phyloP scores from a whole-genome alignment of 53 echinoderm and acorn worm species.

The Echinarachnius parma region DNA sequence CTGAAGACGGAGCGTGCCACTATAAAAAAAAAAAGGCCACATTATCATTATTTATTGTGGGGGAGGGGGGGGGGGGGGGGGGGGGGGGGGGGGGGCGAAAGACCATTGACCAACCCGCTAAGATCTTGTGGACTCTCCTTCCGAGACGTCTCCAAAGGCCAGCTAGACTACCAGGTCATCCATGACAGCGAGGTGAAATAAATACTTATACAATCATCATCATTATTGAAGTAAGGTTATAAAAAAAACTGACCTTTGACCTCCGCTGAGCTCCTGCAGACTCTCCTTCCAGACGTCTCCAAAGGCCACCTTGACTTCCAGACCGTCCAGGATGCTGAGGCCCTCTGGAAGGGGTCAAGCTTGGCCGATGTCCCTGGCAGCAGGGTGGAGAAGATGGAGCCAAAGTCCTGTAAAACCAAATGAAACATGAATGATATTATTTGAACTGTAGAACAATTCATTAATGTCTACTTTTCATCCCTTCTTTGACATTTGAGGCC shows the following conservation, averaged over 20 bases:
- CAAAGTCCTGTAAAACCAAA: conserved; percentile 74
- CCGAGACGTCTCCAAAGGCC: conserved; percentile 92
- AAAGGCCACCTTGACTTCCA: conserved; percentile 96
- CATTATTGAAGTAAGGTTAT: too few relatives aligned
- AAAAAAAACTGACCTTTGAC: conserved; percentile 96
- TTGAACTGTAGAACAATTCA: too few relatives aligned
- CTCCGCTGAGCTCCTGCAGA: conserved; percentile 91
- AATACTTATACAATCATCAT: too few relatives aligned
- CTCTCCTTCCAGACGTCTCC: conserved; percentile 98
- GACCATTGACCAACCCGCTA: conserved; percentile 91
- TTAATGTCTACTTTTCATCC: too few relatives aligned
- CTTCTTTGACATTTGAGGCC: too few relatives aligned
- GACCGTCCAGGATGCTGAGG: conserved; percentile 79
- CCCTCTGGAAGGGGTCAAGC: conserved; percentile 86
- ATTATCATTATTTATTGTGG: too few relatives aligned
- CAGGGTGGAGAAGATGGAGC: conserved; percentile 95
- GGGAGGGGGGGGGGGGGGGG: conserved; percentile 81
- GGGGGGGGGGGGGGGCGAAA: conserved; percentile 67
- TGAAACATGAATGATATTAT: neutral
- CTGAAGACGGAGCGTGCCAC: too few relatives aligned
- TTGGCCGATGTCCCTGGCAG: conserved; percentile 96
- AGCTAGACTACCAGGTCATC: conserved; percentile 86
- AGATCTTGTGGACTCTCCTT: conserved; percentile 82
- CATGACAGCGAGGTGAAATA: too few relatives aligned
- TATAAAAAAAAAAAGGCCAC: too few relatives aligned